Evolutionary conservation across 2,113 vertebrate genomes (phyloP).

Genomic region (Otocyon megalotis): DNA sequence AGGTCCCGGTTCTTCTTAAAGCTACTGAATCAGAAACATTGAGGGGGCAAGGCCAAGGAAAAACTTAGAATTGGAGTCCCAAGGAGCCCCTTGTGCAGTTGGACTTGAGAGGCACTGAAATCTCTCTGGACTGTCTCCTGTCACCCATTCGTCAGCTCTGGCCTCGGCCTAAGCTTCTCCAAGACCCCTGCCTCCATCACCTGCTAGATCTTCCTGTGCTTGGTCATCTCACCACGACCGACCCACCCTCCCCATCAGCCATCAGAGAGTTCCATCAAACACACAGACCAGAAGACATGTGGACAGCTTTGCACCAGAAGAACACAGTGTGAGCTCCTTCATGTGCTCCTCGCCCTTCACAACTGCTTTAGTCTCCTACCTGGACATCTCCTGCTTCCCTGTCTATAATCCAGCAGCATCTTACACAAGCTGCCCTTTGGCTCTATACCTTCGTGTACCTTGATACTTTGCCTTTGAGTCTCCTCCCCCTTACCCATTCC

Average conservation of each 20-base stretch:
- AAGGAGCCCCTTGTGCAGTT: neutral
- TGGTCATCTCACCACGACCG: neutral
- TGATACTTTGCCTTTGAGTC: neutral
- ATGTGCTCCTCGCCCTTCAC: neutral
- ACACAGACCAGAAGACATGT: neutral
- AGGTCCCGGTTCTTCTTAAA: neutral
- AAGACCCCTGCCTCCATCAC: neutral
- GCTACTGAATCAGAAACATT: neutral
- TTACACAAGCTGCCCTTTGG: neutral
- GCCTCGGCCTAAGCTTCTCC: neutral
- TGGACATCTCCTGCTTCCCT: neutral
- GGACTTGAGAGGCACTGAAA: neutral
- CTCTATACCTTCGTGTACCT: neutral
- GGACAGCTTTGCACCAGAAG: neutral
- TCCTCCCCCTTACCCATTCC: neutral
- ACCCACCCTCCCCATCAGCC: neutral
- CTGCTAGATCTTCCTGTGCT: neutral
- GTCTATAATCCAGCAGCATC: neutral
- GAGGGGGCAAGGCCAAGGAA: neutral
- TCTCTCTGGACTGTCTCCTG: neutral
- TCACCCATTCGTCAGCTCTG: neutral
- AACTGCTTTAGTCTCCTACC: neutral
- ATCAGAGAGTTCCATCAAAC: neutral
- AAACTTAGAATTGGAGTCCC: neutral
- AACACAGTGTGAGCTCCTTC: neutral